Percentiles rank a stretch among this genome's conserved stretches.
These are phyloP conservation scores for Hexactinellida sp. DNA, from an alignment of 37 sponge, comb jelly and placozoan species.

Conservation along the genomic window DNA sequence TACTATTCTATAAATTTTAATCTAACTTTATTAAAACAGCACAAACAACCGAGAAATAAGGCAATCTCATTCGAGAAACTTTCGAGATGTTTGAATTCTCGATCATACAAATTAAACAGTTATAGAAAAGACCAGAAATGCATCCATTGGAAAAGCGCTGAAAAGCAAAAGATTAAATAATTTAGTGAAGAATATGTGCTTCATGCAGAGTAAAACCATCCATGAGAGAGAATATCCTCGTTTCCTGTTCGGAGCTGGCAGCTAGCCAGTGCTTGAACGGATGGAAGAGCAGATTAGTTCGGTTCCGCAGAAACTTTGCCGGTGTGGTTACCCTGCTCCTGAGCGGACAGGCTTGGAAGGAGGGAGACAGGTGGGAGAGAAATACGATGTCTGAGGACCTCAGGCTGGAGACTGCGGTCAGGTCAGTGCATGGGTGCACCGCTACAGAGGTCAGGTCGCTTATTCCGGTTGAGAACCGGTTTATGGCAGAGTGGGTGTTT, in stretches of 20 bases:
- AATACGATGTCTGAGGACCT: not conserved
- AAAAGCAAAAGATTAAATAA: constrained; percentile 1
- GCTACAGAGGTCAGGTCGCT: not conserved
- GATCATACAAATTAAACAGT: not conserved
- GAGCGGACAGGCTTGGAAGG: not conserved
- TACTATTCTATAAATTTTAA: too few relatives aligned
- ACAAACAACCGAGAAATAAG: too few relatives aligned
- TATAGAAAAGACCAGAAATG: not conserved
- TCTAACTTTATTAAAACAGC: too few relatives aligned
- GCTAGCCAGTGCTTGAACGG: not conserved
- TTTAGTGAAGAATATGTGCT: constrained; percentile 5
- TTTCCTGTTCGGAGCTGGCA: not conserved
- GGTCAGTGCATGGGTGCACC: not conserved
- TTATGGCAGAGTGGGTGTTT: not conserved
- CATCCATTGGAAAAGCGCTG: constrained; percentile 9
- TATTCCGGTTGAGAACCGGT: not conserved
- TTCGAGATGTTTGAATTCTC: not conserved
- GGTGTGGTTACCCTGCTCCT: not conserved
- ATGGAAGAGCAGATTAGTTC: not conserved
- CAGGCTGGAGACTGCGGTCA: not conserved
- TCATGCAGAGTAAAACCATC: constrained; percentile 10
- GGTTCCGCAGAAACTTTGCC: not conserved
- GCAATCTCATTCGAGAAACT: too few relatives aligned
- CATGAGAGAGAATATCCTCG: not conserved
- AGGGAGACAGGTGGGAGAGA: not conserved